A percentile compares a stretch with the other conserved stretches of the same genome.
Evolutionary conservation across 2,797 vertebrate genomes (phyloP).

Genomic region (Gambelia wislizenii): DNA sequence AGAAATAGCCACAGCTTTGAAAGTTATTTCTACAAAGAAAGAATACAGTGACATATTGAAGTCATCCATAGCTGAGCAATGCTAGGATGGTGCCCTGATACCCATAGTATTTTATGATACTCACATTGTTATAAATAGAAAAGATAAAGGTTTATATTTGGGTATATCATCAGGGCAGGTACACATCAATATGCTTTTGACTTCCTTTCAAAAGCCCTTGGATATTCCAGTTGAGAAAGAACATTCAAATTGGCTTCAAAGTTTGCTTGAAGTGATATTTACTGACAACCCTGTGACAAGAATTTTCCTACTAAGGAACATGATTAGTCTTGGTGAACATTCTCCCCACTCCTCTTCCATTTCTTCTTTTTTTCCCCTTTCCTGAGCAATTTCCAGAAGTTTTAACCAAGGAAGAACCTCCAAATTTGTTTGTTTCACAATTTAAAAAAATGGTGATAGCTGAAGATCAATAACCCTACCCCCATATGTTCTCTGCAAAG

Average conservation of each 20-base stretch:
- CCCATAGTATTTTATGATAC: no score
- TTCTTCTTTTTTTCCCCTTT: neutral
- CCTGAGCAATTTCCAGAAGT: neutral
- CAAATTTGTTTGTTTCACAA: neutral
- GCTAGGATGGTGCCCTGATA: no score
- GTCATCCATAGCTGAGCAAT: no score
- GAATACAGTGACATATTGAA: no score
- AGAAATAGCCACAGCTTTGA: no score
- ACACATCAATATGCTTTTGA: neutral
- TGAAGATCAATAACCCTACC: neutral
- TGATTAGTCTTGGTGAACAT: neutral
- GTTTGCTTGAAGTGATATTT: no score
- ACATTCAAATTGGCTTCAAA: neutral
- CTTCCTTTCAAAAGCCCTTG: neutral
- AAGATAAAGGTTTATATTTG: neutral
- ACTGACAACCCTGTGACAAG: neutral
- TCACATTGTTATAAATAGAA: neutral
- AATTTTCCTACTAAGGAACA: no score
- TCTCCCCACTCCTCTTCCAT: no score
- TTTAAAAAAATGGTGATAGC: neutral
- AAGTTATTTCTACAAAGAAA: no score
- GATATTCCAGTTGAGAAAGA: neutral
- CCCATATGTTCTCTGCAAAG: neutral
- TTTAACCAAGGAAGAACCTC: neutral
- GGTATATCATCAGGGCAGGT: neutral